Evolutionary conservation across 2,888 invertebrate species (phyloP), one percentile per base, ranked within the genome.

Genomic region (Apotomis turbidana): DNA sequence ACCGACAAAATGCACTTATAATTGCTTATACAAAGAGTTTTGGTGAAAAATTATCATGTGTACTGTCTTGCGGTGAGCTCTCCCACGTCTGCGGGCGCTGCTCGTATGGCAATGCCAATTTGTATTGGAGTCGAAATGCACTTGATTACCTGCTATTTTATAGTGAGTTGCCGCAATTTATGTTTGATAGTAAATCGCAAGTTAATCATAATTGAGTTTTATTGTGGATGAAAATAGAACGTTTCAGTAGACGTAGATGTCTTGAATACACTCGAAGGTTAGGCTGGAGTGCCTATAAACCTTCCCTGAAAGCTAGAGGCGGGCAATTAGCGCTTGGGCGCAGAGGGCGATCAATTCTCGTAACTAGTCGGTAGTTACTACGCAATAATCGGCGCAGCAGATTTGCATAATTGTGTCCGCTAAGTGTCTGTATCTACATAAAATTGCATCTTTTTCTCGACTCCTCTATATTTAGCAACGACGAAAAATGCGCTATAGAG

Each of bases 1-100:
- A 88, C 93, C 90, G 90, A 87, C 91, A 87, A 93, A 93, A 92
- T 92, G 91, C 88, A 86, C 88, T 93, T 93, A 92, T 93, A 93
- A 93, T 93, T 93, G 89, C 88, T 85, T 89, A 88, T 87, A 90
- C 90, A 90, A 90, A 90, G 90, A 90, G 88, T 91, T 93, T 93
- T 90, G 88, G 90, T 87, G 86, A 89, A 93, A 92, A 92, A 90
- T 91, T 87, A 90, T 90, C 85, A 87, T 87, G 86, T 83, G 83
- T 85, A 85, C 85, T 85, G 84, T 82, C 84, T 87, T 85, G 85
- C 80, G 78, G 80, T 75, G 76, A 77, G 81, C 78, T 86, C 86
- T 88, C 86, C 85, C 87, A 88, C 87, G 88, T 63, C 51, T 58
- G 68, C 52, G 68, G 13, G 52, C 38, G 54, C 60, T 49, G 49